Conservation (phyloP, 2,113 vertebrate species). For the Myanophis thanlyinensis region DNA sequence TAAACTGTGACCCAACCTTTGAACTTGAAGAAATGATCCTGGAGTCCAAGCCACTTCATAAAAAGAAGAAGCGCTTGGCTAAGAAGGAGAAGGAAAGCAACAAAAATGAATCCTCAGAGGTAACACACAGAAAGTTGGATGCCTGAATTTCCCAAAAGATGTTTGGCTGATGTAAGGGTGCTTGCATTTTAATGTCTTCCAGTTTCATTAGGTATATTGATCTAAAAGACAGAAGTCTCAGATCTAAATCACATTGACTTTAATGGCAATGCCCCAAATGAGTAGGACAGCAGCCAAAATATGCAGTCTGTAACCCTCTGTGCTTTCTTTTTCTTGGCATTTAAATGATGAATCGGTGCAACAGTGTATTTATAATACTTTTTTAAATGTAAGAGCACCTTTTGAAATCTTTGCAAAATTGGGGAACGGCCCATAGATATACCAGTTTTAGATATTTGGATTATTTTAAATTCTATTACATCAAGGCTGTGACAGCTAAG, state of each 20-base stretch:
- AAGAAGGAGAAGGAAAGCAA: constrained; percentile 83
- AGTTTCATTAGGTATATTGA: not conserved
- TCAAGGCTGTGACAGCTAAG: not conserved
- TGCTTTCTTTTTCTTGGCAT: not conserved
- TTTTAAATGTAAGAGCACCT: not conserved
- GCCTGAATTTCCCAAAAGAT: not conserved
- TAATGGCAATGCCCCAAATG: not conserved
- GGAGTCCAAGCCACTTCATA: constrained; percentile 96
- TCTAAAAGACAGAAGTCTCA: not conserved
- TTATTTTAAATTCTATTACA: not conserved
- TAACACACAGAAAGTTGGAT: constrained; percentile 52
- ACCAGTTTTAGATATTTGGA: not conserved
- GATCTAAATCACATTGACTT: not conserved
- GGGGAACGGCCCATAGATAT: not conserved
- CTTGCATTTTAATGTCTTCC: not conserved
- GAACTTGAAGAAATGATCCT: constrained; percentile 99
- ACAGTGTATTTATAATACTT: not conserved
- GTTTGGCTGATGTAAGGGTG: not conserved
- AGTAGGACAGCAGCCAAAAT: not conserved
- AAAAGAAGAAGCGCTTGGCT: constrained; percentile 95
- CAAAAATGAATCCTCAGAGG: constrained; percentile 82
- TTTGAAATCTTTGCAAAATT: not conserved
- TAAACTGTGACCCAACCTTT: constrained; percentile 96
- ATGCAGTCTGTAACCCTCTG: not conserved
- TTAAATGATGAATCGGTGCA: not conserved